phyloP scores from a whole-genome alignment of 2,888 invertebrate species.

The Acleris laterana region DNA sequence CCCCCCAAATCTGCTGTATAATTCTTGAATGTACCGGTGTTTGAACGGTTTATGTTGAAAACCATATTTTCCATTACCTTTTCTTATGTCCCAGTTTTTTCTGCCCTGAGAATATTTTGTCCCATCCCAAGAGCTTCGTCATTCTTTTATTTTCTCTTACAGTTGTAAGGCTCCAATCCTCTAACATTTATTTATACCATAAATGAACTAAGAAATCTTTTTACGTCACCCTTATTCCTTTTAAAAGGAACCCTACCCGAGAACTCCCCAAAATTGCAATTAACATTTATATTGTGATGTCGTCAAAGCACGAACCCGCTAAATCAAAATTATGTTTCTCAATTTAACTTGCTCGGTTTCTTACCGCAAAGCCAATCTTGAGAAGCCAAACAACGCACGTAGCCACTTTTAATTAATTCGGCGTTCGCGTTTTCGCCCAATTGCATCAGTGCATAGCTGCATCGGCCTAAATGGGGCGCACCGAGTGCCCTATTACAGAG shows the following conservation, averaged over 20 bases:
- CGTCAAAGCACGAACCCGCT: not conserved
- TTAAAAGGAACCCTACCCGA: not conserved
- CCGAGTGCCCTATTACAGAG: conserved; percentile 23
- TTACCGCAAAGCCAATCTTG: conserved; percentile 12
- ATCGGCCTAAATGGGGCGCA: conserved; percentile 18
- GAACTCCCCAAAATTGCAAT: not conserved
- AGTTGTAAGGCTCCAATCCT: too few species aligned
- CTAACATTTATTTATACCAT: too few species aligned
- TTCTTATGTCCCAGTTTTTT: too few species aligned
- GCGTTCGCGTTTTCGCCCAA: conserved; percentile 20
- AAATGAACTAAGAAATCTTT: not conserved
- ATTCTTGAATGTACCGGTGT: too few species aligned
- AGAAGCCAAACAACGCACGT: conserved; percentile 20
- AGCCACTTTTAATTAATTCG: conserved; percentile 26
- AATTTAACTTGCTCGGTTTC: conserved; percentile 5
- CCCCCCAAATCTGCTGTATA: too few species aligned
- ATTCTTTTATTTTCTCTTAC: too few species aligned
- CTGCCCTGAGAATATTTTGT: too few species aligned
- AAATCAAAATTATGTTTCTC: not conserved
- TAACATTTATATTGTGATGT: conserved; percentile 3
- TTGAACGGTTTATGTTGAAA: too few species aligned
- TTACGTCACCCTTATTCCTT: not conserved
- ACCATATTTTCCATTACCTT: too few species aligned
- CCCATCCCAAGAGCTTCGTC: too few species aligned
- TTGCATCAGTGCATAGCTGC: conserved; percentile 12